These are phyloP conservation scores for Crotalus horridus DNA, from an alignment of 2,113 vertebrate genomes.

Conservation along the genomic window DNA sequence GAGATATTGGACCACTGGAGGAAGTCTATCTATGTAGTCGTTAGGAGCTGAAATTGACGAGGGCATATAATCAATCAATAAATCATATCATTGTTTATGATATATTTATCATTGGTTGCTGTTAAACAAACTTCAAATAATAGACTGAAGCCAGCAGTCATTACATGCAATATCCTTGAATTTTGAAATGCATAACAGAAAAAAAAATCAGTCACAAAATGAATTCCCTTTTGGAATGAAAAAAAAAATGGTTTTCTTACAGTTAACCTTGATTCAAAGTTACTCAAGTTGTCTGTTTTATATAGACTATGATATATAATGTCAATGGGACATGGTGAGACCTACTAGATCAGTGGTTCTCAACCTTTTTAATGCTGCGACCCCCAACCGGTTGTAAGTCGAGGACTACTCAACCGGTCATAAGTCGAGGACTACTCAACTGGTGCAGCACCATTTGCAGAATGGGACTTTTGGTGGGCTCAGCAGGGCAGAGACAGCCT, in stretches of 20 bases:
- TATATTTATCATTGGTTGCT: background rate
- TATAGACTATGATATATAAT: background rate
- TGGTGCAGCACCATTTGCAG: no score
- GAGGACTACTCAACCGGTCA: no score
- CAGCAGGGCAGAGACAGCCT: no score
- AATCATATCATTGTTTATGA: background rate
- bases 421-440: no score
- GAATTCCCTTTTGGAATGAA: background rate
- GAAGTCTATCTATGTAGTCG: background rate
- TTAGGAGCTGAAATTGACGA: background rate
- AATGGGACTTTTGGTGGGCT: no score
- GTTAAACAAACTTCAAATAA: background rate
- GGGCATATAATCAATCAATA: background rate
- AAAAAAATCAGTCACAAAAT: background rate
- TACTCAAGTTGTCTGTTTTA: background rate
- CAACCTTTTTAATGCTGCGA: no score
- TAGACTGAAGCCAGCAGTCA: background rate
- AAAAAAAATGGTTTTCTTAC: background rate
- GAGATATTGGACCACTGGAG: background rate
- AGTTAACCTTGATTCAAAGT: background rate
- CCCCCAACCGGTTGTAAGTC: no score
- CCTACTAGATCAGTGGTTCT: background rate
- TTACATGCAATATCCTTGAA: background rate
- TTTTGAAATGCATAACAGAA: constrained; percentile 1
- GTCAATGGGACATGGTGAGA: background rate